Percentiles rank a stretch among this genome's conserved stretches.
Evolutionary conservation across 2,888 invertebrate genomes (phyloP).

Genomic region (Leptopilina drosophilae): DNA sequence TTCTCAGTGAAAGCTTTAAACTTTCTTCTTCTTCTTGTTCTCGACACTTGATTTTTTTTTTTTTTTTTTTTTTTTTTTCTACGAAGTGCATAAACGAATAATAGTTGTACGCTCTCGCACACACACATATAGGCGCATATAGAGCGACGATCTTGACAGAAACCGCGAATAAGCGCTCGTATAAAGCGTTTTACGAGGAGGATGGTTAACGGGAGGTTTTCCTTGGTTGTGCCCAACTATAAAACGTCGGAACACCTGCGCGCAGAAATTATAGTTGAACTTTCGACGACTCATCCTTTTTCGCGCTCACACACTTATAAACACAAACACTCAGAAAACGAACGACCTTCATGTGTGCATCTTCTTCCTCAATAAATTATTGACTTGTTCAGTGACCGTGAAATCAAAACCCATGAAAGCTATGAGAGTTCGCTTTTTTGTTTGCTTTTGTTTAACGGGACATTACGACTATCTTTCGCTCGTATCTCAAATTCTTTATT

Average conservation of each 20-base stretch:
- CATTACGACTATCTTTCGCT: no score
- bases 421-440: background rate
- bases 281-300: constrained; percentile 38
- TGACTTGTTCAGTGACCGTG: constrained; percentile 40
- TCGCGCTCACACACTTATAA: no score
- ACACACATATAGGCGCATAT: no score
- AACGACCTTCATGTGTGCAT: constrained; percentile 37
- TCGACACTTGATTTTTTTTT: background rate
- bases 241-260: constrained; percentile 38
- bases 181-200: constrained; percentile 32
- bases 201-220: constrained; percentile 38
- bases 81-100: background rate
- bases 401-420: constrained; percentile 30
- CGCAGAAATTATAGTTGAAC: constrained; percentile 38
- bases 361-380: constrained; percentile 41
- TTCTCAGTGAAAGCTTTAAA: constrained; percentile 21
- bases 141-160: constrained; percentile 17
- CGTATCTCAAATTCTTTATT: no score
- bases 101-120: background rate
- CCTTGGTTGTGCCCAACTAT: constrained; percentile 16
- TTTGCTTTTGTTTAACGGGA: no score
- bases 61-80: background rate
- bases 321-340: no score
- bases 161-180: constrained; percentile 38
- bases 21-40: background rate